phyloP scores from a whole-genome alignment of 2,888 invertebrate genomes.

The Cephalotes varians region DNA sequence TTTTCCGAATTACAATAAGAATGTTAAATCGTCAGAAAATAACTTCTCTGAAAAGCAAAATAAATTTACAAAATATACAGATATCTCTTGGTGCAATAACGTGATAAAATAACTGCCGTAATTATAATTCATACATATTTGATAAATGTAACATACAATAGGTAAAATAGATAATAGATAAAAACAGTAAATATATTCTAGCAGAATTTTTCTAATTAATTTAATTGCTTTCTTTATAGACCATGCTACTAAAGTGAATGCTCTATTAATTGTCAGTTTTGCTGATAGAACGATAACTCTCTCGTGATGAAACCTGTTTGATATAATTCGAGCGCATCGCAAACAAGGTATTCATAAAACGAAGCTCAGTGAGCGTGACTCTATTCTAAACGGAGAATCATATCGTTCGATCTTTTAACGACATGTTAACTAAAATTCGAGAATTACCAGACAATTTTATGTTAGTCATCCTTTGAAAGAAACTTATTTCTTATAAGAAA shows the following conservation, averaged over 20 bases:
- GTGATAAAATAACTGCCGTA: neutral
- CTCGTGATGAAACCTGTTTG: neutral
- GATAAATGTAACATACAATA: too few relatives aligned
- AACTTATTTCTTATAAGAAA: too few relatives aligned
- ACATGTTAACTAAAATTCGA: neutral
- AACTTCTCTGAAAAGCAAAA: neutral
- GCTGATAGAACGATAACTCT: slow-evolving; percentile 33
- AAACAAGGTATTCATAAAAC: slow-evolving; percentile 11
- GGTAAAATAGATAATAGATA: neutral
- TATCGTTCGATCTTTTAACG: slow-evolving; percentile 1
- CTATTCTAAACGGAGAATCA: neutral
- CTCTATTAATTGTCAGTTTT: neutral
- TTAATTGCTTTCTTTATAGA: neutral
- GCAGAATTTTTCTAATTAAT: neutral
- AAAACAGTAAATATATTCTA: neutral
- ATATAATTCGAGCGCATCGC: neutral
- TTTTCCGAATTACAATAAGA: neutral
- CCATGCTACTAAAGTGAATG: neutral
- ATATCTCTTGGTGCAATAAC: neutral
- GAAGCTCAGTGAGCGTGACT: neutral
- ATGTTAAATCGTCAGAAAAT: neutral
- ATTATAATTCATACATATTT: too few relatives aligned
- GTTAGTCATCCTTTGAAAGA: neutral
- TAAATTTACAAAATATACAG: neutral
- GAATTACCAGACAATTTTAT: neutral